phyloP scores from a whole-genome alignment of 2,888 invertebrate genomes.

The Argyresthia albistria region DNA sequence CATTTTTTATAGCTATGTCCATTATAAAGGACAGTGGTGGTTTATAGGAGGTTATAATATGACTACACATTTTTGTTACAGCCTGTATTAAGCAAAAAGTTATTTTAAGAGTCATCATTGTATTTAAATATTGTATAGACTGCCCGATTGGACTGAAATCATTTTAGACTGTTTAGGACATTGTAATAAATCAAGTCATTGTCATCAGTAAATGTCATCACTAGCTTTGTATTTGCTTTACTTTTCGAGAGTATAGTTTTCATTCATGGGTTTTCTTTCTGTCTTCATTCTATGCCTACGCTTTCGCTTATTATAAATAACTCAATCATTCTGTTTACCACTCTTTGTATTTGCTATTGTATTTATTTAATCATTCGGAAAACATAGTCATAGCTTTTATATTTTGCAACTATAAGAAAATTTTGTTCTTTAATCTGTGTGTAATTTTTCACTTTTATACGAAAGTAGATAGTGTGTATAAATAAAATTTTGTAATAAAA shows the following conservation, averaged over 20 bases:
- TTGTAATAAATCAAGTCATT: background rate
- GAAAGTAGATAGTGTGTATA: background rate
- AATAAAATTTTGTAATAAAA: too few relatives aligned
- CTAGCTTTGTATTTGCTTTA: background rate
- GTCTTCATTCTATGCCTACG: background rate
- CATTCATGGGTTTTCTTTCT: background rate
- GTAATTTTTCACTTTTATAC: background rate
- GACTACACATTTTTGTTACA: too few relatives aligned
- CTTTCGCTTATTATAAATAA: background rate
- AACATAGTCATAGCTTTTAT: too few relatives aligned
- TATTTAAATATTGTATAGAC: slow-evolving; percentile 14
- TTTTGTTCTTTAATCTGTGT: too few relatives aligned
- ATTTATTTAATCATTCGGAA: background rate
- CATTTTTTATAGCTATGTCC: too few relatives aligned
- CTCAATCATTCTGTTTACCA: background rate
- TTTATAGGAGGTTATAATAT: too few relatives aligned
- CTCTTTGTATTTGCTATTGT: background rate
- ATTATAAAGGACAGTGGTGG: too few relatives aligned
- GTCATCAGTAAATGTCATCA: background rate
- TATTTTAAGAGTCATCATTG: background rate
- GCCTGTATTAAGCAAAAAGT: too few relatives aligned
- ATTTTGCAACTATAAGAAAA: too few relatives aligned
- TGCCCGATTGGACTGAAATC: slow-evolving; percentile 33
- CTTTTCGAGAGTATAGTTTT: too few relatives aligned
- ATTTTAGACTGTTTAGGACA: slow-evolving; percentile 3